Evolutionary conservation across 2,113 vertebrate genomes (phyloP).

Genomic region (Gymnobelideus leadbeateri): DNA sequence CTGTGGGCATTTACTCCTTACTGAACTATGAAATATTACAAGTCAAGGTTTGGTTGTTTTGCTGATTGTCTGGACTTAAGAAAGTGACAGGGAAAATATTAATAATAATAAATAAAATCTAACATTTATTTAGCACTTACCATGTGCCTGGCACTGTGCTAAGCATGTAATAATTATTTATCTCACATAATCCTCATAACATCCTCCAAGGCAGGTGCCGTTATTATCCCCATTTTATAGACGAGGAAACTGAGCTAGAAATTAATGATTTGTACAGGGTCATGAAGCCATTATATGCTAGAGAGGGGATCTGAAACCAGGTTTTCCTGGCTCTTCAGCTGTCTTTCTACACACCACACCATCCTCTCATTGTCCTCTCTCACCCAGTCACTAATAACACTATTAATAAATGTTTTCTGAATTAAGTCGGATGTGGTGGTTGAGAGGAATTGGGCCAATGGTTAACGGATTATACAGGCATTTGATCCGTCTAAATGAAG

Average conservation of each 20-base stretch:
- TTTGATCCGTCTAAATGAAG: not conserved
- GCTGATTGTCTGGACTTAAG: not conserved
- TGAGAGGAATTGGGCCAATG: not conserved
- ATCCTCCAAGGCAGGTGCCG: not conserved
- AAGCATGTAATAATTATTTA: not conserved
- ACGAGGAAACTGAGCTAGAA: not conserved
- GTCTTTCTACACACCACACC: not conserved
- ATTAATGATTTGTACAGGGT: not conserved
- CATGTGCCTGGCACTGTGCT: not conserved
- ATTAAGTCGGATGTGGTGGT: not conserved
- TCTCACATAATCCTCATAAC: not conserved
- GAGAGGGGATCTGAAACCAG: not conserved
- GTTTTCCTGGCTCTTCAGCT: not conserved
- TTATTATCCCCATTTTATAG: not conserved
- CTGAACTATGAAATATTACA: not conserved
- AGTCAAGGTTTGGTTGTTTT: not conserved
- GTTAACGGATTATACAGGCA: not conserved
- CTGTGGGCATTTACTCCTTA: not conserved
- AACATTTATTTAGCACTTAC: not conserved
- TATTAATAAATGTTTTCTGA: not conserved
- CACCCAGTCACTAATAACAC: not conserved
- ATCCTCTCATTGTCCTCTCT: not conserved
- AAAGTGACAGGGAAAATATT: not conserved
- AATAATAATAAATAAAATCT: not conserved
- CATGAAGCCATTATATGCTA: too few species aligned